phyloP scores from a whole-genome alignment of 1,140 invertebrate species.

The Scaptomyza pallida region DNA sequence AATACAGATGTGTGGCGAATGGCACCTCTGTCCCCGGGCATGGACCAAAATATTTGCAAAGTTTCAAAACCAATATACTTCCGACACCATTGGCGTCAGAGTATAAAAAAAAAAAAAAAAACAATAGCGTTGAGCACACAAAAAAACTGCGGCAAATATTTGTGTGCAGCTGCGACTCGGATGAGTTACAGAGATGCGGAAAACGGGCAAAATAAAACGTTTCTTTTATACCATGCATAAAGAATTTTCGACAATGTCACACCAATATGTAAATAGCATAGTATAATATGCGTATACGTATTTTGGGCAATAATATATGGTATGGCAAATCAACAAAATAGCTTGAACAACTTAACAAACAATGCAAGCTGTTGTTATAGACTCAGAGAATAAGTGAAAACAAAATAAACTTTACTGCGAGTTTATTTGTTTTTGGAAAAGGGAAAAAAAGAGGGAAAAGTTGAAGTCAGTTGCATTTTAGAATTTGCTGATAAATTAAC shows the following conservation, averaged over 20 bases:
- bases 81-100: too few relatives aligned
- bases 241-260: constrained; percentile 16
- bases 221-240: constrained; percentile 27
- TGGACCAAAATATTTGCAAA: too few relatives aligned
- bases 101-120: constrained; percentile 17
- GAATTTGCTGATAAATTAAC: constrained; percentile 77
- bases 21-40: too few relatives aligned
- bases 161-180: constrained; percentile 61
- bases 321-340: neutral
- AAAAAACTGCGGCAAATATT: constrained; percentile 73
- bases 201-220: neutral
- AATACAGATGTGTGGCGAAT: too few relatives aligned
- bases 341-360: neutral
- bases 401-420: neutral
- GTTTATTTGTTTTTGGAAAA: neutral
- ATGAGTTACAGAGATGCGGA: neutral
- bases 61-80: too few relatives aligned
- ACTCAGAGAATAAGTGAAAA: neutral
- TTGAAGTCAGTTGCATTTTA: constrained; percentile 48
- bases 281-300: constrained; percentile 69
- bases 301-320: neutral
- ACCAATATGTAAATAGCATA: neutral
- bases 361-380: too few relatives aligned
- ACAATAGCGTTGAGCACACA: constrained; percentile 15
- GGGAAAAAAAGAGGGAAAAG: neutral